Conservation (phyloP, 2,888 invertebrate genomes). For the Conomelus anceps region DNA sequence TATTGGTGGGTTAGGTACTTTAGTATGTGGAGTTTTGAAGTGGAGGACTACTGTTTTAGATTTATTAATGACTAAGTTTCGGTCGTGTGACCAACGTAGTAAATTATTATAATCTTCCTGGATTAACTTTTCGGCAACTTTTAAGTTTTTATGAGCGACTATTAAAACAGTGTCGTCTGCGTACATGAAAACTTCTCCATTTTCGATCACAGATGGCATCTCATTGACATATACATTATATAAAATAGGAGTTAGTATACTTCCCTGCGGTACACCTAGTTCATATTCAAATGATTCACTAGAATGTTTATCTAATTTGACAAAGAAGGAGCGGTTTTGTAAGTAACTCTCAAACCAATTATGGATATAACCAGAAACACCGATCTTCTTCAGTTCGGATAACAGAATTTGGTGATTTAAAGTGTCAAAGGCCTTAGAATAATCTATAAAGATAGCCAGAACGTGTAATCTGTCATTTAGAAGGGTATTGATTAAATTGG, state of each 20-base stretch:
- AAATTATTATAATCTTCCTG: background rate
- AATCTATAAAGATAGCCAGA: background rate
- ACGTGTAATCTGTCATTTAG: background rate
- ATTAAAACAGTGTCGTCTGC: constrained; percentile 15
- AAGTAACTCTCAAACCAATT: background rate
- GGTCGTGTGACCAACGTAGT: background rate
- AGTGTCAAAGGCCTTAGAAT: background rate
- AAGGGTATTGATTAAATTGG: background rate
- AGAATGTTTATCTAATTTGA: background rate
- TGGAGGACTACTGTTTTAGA: background rate
- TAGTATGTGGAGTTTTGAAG: background rate
- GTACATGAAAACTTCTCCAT: constrained; percentile 5
- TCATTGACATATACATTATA: background rate
- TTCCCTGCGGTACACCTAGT: background rate
- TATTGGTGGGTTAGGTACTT: background rate
- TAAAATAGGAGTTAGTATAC: background rate
- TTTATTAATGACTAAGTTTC: background rate
- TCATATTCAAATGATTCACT: background rate
- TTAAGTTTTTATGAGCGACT: background rate
- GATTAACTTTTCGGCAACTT: background rate
- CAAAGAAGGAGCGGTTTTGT: background rate
- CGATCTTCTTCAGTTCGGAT: background rate
- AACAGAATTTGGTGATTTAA: background rate
- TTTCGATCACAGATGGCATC: too few species aligned
- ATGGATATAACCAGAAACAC: background rate